phyloP scores from a whole-genome alignment of 2,888 invertebrate genomes.

The Apodemia mormo region DNA sequence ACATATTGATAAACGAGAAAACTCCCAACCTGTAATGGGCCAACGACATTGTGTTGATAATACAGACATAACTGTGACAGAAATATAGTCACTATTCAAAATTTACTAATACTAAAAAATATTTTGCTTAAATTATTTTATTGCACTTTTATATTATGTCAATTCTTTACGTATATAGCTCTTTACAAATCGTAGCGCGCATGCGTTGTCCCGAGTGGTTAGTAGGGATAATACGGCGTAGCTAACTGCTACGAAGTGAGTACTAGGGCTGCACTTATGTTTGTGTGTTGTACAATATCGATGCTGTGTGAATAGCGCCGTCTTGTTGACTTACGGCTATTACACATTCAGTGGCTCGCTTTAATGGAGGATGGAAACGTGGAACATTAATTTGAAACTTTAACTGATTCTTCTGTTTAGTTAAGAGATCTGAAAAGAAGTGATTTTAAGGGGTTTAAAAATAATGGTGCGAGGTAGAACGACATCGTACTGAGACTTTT shows the following conservation, averaged over 20 bases:
- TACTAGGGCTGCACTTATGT: conserved; percentile 37
- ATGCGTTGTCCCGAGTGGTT: conserved; percentile 56
- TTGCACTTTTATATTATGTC: neutral
- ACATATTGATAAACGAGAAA: no score
- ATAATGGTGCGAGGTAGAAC: no score
- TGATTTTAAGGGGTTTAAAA: neutral
- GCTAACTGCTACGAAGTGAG: conserved; percentile 40
- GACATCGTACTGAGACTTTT: no score
- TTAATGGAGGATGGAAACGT: neutral
- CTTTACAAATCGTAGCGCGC: conserved; percentile 43
- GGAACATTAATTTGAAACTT: neutral
- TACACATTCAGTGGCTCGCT: conserved; percentile 12
- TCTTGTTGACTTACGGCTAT: conserved; percentile 19
- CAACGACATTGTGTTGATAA: no score
- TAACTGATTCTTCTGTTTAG: neutral
- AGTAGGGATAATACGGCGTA: conserved; percentile 43
- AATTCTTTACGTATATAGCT: conserved; percentile 22
- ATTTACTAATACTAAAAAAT: neutral
- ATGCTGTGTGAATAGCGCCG: conserved; percentile 22
- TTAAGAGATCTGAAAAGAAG: neutral
- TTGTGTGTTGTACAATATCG: conserved; percentile 29
- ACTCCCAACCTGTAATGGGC: no score
- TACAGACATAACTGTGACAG: no score
- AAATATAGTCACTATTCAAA: neutral
- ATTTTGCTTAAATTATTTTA: neutral